Base-by-base conservation (phyloP, 2,113 vertebrate species). In the Balaenoptera acutorostrata region DNA sequence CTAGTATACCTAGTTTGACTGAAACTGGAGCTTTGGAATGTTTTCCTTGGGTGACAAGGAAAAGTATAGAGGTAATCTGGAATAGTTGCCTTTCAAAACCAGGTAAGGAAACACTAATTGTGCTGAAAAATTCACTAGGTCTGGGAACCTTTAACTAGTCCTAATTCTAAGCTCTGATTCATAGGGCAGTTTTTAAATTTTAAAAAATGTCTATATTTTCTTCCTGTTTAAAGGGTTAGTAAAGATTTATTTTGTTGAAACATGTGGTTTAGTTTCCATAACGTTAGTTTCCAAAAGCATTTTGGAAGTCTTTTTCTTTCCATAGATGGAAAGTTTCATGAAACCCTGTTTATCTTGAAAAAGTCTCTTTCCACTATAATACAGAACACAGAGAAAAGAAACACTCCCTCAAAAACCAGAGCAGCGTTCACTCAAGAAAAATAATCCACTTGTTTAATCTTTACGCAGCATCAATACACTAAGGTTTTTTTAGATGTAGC, bases 311-410 rank as follows among this genome's bases (percentile, higher is more conserved):
- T 64, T 49, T 59, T 21, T 81, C 52, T 93, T 88, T 66, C 83
- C 57, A 14, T n/a, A 64, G 41, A 96, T 81, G 78, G n/a, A 96
- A 96, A 91, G 1, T 39, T 89, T 95, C 71, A 66, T 92, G 55
- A 93, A 90, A 96, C 5, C 12, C 46, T 84, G 15, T 91, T 97
- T 91, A 91, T 83, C 84, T 97, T 94, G 61, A 94, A 96, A 90
- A 88, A 64, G 55, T 95, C 81, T 96, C 41, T 88, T 84, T 93
- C 71, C 23, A 44, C 41, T 33, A 92, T 46, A 84, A 74, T 39
- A 75, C 11, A 94, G 80, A 61, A 63, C 8, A 93, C 44, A 92
- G 72, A 92, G 6, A 80, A 88, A 86, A 44, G 92, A 93, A 84
- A 41, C 1, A 68, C 31, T 80, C 59, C 39, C 5, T 86, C 23